Percentiles rank a stretch among this genome's conserved stretches.
Evolutionary conservation across 2,888 invertebrate species (phyloP).

Genomic region (Drepanosiphum platanoidis): DNA sequence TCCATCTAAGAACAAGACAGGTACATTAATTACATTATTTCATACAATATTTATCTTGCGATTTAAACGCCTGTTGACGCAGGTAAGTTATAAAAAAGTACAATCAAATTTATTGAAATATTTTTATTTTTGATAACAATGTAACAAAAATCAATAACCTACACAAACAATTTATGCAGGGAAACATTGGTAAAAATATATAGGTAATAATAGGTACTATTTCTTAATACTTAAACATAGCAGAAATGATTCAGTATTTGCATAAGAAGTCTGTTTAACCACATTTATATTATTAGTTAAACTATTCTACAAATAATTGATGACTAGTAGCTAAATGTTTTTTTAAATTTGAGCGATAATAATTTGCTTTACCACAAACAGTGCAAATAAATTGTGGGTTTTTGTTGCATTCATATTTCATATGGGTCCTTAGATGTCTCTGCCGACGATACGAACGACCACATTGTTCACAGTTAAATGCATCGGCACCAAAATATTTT

Average conservation of each 20-base stretch:
- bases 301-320: conserved; percentile 22
- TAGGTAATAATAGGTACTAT: background rate
- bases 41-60: background rate
- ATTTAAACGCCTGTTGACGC: background rate
- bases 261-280: background rate
- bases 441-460: conserved; percentile 63
- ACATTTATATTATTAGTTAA: background rate
- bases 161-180: too few species aligned
- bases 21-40: too few species aligned
- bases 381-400: conserved; percentile 73
- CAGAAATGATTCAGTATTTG: background rate
- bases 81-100: background rate
- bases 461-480: conserved; percentile 62
- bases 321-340: conserved; percentile 63
- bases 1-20: too few species aligned
- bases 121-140: background rate
- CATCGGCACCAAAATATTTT: conserved; percentile 49
- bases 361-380: conserved; percentile 64
- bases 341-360: conserved; percentile 63
- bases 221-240: background rate
- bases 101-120: background rate
- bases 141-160: background rate
- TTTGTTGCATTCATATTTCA: conserved; percentile 63
- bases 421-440: conserved; percentile 61
- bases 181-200: too few species aligned